phyloP scores from a whole-genome alignment of 2,888 invertebrate genomes.

The Kryphioiulus occultus region DNA sequence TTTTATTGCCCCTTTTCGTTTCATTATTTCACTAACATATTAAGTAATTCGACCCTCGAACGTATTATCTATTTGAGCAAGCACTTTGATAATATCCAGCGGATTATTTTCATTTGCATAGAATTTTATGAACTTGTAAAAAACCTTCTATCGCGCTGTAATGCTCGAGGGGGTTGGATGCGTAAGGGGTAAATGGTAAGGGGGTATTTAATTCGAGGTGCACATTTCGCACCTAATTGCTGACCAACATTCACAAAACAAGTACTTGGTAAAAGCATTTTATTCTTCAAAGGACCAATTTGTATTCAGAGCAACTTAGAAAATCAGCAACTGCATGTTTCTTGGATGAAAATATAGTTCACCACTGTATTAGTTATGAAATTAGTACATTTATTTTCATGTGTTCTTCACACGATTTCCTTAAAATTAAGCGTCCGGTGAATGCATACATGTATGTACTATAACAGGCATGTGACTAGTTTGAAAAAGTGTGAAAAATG shows the following conservation, averaged over 20 bases:
- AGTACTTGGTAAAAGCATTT: slow-evolving; percentile 22
- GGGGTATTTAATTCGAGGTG: slow-evolving; percentile 27
- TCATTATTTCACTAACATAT: slow-evolving; percentile 12
- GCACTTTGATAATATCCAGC: not conserved
- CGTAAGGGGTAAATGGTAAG: not conserved
- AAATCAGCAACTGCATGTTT: no score
- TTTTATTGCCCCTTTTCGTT: slow-evolving; percentile 32
- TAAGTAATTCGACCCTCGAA: slow-evolving; percentile 28
- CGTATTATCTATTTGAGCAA: not conserved
- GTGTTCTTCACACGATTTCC: no score
- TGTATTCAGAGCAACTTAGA: not conserved
- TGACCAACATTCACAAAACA: not conserved
- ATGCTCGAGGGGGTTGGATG: not conserved
- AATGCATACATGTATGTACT: no score
- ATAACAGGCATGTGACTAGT: no score
- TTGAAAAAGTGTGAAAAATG: no score
- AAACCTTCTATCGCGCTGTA: not conserved
- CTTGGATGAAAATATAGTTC: no score
- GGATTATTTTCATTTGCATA: slow-evolving; percentile 4
- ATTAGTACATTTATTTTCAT: no score
- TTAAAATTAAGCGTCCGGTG: no score
- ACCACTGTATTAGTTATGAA: no score
- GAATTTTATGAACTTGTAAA: slow-evolving; percentile 20
- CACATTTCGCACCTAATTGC: slow-evolving; percentile 31
- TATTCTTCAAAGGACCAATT: not conserved